Conservation (phyloP, 92 coral and sea anemone genomes). For the Epizoanthus stellaris region DNA sequence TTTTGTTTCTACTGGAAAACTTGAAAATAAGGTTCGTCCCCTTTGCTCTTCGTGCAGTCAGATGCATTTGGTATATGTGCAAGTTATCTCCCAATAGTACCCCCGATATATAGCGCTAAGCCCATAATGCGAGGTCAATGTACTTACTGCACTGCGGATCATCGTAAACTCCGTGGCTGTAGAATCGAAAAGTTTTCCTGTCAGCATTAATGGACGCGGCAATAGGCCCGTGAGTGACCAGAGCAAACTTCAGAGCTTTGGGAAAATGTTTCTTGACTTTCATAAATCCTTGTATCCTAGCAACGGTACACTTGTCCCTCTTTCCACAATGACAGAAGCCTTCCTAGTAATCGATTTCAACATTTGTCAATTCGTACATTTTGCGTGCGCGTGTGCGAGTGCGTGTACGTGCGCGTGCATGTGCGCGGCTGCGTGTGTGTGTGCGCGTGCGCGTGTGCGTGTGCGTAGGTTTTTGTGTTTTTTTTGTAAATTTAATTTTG, state of each 20-base stretch:
- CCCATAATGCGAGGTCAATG: neutral
- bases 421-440: too few species aligned
- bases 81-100: too few species aligned
- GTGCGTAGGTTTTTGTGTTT: too few species aligned
- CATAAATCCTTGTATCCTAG: constrained; percentile 75
- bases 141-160: constrained; percentile 85
- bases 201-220: constrained; percentile 94
- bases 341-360: constrained; percentile 59
- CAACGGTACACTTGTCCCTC: constrained; percentile 73
- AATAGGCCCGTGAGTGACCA: constrained; percentile 91
- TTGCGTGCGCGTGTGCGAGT: too few species aligned
- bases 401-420: too few species aligned
- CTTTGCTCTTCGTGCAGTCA: neutral
- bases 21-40: neutral
- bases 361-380: too few species aligned
- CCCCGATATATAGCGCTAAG: too few species aligned
- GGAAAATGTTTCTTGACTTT: constrained; percentile 82
- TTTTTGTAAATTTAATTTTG: too few species aligned
- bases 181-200: constrained; percentile 85
- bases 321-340: constrained; percentile 92
- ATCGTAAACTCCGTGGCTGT: constrained; percentile 89
- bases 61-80: neutral
- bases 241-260: constrained; percentile 72
- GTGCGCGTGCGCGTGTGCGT: too few species aligned
- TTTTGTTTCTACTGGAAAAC: neutral